Evolutionary conservation across 2,113 vertebrate genomes (phyloP), one percentile per base, ranked within the genome.

Genomic region (Drymodes brunneopygia): DNA sequence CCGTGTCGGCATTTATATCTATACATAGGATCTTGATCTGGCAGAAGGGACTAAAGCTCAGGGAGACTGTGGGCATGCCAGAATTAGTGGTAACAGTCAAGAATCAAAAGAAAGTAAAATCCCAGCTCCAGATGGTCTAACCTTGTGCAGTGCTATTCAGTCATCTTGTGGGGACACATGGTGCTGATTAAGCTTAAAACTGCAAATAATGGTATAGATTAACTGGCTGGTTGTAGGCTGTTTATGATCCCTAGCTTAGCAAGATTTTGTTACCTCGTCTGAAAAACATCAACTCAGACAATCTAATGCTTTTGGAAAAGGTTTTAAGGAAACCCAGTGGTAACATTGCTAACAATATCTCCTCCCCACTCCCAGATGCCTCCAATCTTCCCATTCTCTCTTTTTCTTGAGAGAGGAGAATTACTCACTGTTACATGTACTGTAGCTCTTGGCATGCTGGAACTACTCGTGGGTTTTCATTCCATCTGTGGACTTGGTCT

Each of bases 101-200:
- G 72, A 79, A 69, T 65, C 56, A 92, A 88, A 95, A 61, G 66
- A 45, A 83, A 86, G 84, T 81, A 78, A 77, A 94, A 83, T 60
- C 27, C 53, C 65, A 86, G 62, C n/a, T 80, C 80, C 92, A 78
- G 84, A 96, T 93, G 96, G 89, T 48, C 88, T 92, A 95, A 94
- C 77, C 70, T 85, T 85, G 56, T 86, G 88, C 71, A 62, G 53
- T 45, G 40, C 48, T 72, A 82, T 47, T 94, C 88, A 61, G 45
- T 89, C 92, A 85, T 91, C 95, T 93, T 45, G 7, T 81, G 92
- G 84, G 91, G 82, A 90, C 94, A 93, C 94, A 80, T 86, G 95
- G 91, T 90, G 73, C 91, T 94, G 80, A 91, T 96, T 96, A 93
- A 79, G 57, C 71, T 93, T 86, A 89, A 92, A 66, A 92, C 87